Percentiles rank a stretch among this genome's conserved stretches.
Conservation (phyloP, 2,797 vertebrate genomes). For the Darevskia mixta region DNA sequence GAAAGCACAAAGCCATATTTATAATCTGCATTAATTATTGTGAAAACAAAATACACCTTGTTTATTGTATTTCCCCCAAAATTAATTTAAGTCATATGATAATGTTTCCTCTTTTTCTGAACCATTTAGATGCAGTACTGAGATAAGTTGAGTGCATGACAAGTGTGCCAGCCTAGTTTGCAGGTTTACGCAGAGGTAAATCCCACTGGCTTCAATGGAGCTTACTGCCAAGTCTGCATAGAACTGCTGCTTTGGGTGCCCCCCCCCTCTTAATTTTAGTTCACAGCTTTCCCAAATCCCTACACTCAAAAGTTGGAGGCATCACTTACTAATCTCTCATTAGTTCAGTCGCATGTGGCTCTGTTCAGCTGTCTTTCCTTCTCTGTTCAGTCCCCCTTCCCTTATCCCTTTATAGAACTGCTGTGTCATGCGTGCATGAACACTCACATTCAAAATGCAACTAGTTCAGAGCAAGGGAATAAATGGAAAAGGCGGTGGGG, state of each 20-base stretch:
- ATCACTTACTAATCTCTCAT: neutral
- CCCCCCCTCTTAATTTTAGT: neutral
- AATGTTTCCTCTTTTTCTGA: neutral
- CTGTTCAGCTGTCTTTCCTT: neutral
- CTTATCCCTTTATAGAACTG: neutral
- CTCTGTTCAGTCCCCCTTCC: neutral
- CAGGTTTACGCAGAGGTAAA: neutral
- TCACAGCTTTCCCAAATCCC: neutral
- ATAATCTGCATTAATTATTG: neutral
- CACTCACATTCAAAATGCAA: neutral
- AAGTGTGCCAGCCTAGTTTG: too few species aligned
- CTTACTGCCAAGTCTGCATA: neutral
- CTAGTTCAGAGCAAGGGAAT: neutral
- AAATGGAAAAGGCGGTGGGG: too few species aligned
- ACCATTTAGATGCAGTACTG: neutral
- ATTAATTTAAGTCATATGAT: neutral
- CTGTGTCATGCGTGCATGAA: neutral
- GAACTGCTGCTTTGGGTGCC: neutral
- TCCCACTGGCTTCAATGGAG: neutral
- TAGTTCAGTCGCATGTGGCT: neutral
- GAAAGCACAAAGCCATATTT: neutral
- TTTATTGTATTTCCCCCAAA: neutral
- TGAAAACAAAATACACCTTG: neutral
- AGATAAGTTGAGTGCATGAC: neutral
- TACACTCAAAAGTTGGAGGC: neutral